phyloP scores from a whole-genome alignment of 2,888 invertebrate species.

The Chaetogeoica ovagalla region DNA sequence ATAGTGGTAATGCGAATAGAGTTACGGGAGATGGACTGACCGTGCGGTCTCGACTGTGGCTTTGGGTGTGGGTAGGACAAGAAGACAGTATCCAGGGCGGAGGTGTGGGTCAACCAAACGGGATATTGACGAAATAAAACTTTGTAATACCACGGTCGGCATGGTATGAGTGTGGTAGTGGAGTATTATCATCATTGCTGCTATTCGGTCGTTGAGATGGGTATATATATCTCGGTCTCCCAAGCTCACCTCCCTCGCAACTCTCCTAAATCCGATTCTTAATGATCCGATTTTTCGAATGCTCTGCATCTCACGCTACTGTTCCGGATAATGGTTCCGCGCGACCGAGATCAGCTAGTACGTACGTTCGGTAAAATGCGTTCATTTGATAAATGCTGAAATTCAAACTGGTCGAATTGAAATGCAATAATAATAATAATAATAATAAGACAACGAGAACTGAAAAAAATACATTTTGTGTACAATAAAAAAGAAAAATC shows the following conservation, averaged over 20 bases:
- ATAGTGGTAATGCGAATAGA: too few relatives aligned
- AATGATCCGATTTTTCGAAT: slow-evolving; percentile 9
- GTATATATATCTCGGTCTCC: too few relatives aligned
- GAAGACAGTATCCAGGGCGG: not conserved
- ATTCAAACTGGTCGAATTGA: slow-evolving; percentile 17
- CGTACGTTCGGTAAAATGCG: slow-evolving; percentile 6
- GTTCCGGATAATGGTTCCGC: not conserved
- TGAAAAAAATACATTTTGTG: slow-evolving; percentile 16
- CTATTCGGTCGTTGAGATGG: not conserved
- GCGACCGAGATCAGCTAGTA: slow-evolving; percentile 5
- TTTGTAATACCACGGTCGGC: not conserved
- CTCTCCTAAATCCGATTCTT: not conserved
- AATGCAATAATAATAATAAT: slow-evolving; percentile 3
- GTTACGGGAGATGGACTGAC: not conserved
- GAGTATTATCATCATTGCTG: slow-evolving; percentile 2
- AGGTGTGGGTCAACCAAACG: slow-evolving; percentile 6
- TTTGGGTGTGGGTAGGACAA: too few relatives aligned
- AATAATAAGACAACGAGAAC: not conserved
- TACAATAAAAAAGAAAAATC: not conserved
- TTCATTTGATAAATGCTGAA: slow-evolving; percentile 1
- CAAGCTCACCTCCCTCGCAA: not conserved
- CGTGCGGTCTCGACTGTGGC: too few relatives aligned
- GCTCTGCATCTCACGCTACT: too few relatives aligned
- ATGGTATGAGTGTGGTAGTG: not conserved
- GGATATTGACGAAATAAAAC: slow-evolving; percentile 11